Conservation (phyloP, 1,140 invertebrate genomes). For the Solen grandis region DNA sequence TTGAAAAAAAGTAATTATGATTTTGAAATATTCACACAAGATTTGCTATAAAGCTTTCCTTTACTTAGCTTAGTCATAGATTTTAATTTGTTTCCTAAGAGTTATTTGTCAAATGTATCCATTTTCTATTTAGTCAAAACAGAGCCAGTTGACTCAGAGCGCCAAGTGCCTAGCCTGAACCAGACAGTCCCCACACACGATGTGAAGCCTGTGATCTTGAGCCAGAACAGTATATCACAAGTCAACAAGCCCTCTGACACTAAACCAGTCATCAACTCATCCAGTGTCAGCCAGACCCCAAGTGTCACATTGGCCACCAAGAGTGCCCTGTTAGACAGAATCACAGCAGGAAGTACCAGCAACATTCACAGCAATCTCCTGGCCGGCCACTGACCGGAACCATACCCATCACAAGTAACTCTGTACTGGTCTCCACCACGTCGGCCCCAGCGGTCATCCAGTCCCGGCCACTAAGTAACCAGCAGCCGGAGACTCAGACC, state of each 20-base stretch:
- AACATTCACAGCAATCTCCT: constrained; percentile 22
- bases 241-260: neutral
- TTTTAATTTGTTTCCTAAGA: too few species aligned
- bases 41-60: too few species aligned
- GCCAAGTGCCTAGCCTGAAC: neutral
- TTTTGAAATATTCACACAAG: too few species aligned
- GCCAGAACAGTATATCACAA: too few species aligned
- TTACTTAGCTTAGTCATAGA: too few species aligned
- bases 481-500: constrained; percentile 42
- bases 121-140: neutral
- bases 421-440: constrained; percentile 29
- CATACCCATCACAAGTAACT: constrained; percentile 34
- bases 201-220: too few species aligned
- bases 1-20: too few species aligned
- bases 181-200: neutral
- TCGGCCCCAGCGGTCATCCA: neutral
- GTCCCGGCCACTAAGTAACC: neutral
- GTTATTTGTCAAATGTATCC: too few species aligned
- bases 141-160: neutral
- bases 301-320: constrained; percentile 21
- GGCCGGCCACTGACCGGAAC: constrained; percentile 44
- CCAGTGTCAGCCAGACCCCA: too few species aligned
- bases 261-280: neutral
- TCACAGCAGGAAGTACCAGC: constrained; percentile 12
- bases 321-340: constrained; percentile 45